These are phyloP conservation scores for Sitophilus oryzae DNA, from an alignment of 1,140 invertebrate species.

Conservation along the genomic window DNA sequence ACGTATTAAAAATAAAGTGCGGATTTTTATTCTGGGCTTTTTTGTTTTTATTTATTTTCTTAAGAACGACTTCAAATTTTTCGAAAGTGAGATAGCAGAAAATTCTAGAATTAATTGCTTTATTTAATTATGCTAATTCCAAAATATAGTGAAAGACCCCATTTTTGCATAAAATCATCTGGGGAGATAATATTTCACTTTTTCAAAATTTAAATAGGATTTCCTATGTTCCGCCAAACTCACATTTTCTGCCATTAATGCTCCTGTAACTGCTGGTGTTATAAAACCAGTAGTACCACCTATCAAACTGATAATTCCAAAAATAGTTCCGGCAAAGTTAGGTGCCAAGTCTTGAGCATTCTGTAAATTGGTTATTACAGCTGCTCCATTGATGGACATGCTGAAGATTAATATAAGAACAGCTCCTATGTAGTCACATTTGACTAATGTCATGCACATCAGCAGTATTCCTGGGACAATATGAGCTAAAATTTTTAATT, in stretches of 20 bases:
- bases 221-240: no score
- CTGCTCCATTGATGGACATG: slow-evolving; percentile 75
- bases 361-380: slow-evolving; percentile 73
- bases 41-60: no score
- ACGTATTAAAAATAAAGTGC: no score
- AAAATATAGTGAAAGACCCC: no score
- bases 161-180: no score
- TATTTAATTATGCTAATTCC: no score
- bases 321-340: slow-evolving; percentile 72
- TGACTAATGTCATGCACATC: slow-evolving; percentile 58
- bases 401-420: slow-evolving; percentile 65
- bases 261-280: slow-evolving; percentile 63
- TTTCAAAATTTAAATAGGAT: no score
- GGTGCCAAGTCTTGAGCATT: slow-evolving; percentile 81
- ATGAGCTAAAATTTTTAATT: slow-evolving; percentile 52
- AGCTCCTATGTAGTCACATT: slow-evolving; percentile 57
- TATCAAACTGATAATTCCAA: slow-evolving; percentile 67
- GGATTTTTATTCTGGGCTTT: no score
- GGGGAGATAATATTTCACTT: no score
- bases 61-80: no score
- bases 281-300: slow-evolving; percentile 69
- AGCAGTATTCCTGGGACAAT: slow-evolving; percentile 63
- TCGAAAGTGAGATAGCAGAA: no score
- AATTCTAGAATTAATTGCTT: no score
- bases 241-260: slow-evolving; percentile 59